Conservation (phyloP, 1,140 invertebrate species). For the Magallana gigas region DNA sequence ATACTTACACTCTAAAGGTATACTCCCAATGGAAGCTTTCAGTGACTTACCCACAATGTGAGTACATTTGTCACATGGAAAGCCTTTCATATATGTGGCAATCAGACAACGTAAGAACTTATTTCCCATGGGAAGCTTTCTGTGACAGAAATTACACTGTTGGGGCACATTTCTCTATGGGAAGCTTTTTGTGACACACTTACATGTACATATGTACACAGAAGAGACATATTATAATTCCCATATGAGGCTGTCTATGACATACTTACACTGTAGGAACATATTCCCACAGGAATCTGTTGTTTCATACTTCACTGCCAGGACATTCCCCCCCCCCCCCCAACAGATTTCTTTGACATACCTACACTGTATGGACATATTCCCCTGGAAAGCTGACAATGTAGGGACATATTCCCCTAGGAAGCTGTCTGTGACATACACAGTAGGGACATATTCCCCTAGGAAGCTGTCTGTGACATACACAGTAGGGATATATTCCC, state of each 20-base stretch:
- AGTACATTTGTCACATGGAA: conserved; percentile 65
- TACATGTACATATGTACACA: too few species aligned
- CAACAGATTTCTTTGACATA: background rate
- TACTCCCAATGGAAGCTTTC: conserved; percentile 80
- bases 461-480: too few species aligned
- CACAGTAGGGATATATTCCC: too few species aligned
- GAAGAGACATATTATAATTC: too few species aligned
- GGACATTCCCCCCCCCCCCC: too few species aligned
- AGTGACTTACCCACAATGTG: conserved; percentile 55
- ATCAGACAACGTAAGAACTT: conserved; percentile 72
- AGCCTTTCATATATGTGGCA: background rate
- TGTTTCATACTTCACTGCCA: too few species aligned
- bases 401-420: background rate
- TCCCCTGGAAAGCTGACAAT: background rate
- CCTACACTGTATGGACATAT: conserved; percentile 82
- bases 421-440: background rate
- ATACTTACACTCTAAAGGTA: conserved; percentile 74
- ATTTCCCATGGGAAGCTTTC: conserved; percentile 86
- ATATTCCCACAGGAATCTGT: background rate
- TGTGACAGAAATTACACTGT: conserved; percentile 74
- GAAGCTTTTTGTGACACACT: too few species aligned
- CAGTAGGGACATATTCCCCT: background rate
- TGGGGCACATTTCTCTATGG: conserved; percentile 82
- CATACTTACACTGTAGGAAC: background rate
- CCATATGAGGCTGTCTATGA: too few species aligned